These are phyloP conservation scores for Strigops habroptila DNA, from an alignment of 2,113 vertebrate genomes.

Conservation along the genomic window DNA sequence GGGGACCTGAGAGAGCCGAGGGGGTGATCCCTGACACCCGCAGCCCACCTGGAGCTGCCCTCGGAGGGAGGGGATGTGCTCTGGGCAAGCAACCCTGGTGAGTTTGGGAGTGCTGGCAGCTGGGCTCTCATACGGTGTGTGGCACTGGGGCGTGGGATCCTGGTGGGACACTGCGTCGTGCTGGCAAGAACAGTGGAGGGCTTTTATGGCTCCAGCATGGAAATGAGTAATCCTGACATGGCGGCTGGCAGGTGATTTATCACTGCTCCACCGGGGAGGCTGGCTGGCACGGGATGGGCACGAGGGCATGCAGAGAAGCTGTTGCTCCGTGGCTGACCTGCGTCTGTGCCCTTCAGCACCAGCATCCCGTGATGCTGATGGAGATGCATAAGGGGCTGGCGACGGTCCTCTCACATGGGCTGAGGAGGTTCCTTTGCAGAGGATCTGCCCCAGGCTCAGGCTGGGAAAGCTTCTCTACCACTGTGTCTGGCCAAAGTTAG, in stretches of 20 bases:
- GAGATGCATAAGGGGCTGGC: accelerated
- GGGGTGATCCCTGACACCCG: background rate
- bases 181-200: background rate
- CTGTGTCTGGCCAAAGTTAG: background rate
- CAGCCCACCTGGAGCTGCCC: background rate
- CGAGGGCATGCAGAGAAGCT: background rate
- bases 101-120: background rate
- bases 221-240: background rate
- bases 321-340: accelerated
- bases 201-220: background rate
- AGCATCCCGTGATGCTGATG: accelerated
- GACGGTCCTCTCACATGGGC: accelerated
- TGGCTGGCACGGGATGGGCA: accelerated
- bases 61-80: background rate
- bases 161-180: background rate
- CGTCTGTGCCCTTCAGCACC: background rate
- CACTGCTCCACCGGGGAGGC: background rate
- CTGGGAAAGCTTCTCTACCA: background rate
- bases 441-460: background rate
- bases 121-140: background rate
- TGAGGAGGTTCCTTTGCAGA: background rate
- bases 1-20: background rate
- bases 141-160: background rate
- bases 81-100: background rate
- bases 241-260: background rate